These are phyloP conservation scores for Iphiclides podalirius DNA, from an alignment of 2,888 invertebrate genomes.

Conservation along the genomic window DNA sequence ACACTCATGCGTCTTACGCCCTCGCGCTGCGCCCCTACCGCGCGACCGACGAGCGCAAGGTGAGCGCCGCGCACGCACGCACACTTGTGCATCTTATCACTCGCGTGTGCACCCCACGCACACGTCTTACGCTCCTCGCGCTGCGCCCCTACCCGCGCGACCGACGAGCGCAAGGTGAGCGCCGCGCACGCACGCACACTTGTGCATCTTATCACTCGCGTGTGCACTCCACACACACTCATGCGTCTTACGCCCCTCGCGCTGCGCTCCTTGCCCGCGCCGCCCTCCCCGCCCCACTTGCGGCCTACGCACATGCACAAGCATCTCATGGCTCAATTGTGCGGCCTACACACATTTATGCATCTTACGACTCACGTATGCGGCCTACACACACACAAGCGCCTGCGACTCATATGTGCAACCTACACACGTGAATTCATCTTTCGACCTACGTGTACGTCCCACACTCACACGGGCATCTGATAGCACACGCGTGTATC, in stretches of 20 bases:
- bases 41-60: conserved; percentile 80
- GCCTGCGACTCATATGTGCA: conserved; percentile 82
- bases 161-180: conserved; percentile 81
- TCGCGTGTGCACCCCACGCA: too few species aligned
- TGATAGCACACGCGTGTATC: conserved; percentile 81
- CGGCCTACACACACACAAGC: conserved; percentile 92
- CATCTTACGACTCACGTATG: conserved; percentile 58
- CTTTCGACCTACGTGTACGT: conserved; percentile 40
- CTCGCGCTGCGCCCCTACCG: conserved; percentile 90
- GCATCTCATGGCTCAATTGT: too few species aligned
- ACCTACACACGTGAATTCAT: too few species aligned
- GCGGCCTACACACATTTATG: too few species aligned
- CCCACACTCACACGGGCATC: conserved; percentile 67
- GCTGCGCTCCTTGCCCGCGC: too few species aligned
- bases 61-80: conserved; percentile 39
- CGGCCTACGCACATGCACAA: too few species aligned
- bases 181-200: too few species aligned
- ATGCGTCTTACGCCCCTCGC: too few species aligned
- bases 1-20: conserved; percentile 74
- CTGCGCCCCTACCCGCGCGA: conserved; percentile 87
- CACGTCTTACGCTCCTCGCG: conserved; percentile 82
- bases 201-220: neutral
- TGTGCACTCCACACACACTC: too few species aligned
- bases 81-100: neutral
- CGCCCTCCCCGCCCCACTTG: too few species aligned